Percentiles rank a stretch among this genome's conserved stretches.
phyloP scores from a whole-genome alignment of 2,797 vertebrate species.

The Acrossocheilus wenchowensis region DNA sequence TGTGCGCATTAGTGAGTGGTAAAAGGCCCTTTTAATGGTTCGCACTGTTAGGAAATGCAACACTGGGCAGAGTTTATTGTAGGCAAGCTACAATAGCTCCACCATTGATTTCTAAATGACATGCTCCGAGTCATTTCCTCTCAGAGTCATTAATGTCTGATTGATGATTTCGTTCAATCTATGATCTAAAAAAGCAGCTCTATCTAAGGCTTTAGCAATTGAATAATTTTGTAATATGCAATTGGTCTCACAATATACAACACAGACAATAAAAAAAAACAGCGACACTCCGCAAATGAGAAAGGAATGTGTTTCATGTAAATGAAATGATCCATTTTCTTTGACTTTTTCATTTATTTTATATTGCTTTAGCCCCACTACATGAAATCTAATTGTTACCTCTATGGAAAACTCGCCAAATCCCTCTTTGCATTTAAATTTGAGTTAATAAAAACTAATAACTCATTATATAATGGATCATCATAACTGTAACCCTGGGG shows the following conservation, averaged over 20 bases:
- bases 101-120: conserved; percentile 68
- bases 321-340: conserved; percentile 28
- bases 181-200: conserved; percentile 49
- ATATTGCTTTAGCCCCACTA: conserved; percentile 5
- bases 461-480: conserved; percentile 36
- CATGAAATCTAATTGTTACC: conserved; percentile 9
- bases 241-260: conserved; percentile 26
- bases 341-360: conserved; percentile 23
- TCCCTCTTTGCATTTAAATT: conserved; percentile 26
- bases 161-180: conserved; percentile 56
- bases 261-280: background rate
- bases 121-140: conserved; percentile 62
- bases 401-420: background rate
- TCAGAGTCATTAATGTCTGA: conserved; percentile 69
- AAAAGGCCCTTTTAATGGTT: conserved; percentile 62
- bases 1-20: conserved; percentile 62
- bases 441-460: conserved; percentile 28
- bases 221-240: conserved; percentile 5
- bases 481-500: conserved; percentile 19
- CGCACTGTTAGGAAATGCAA: conserved; percentile 58
- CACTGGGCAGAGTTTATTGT: conserved; percentile 59
- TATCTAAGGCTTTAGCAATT: conserved; percentile 26
- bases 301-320: background rate
- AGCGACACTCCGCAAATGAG: background rate
- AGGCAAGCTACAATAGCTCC: conserved; percentile 41